Evolutionary conservation across 2,797 vertebrate genomes (phyloP), one percentile per base, ranked within the genome.

Genomic region (Sparus aurata): DNA sequence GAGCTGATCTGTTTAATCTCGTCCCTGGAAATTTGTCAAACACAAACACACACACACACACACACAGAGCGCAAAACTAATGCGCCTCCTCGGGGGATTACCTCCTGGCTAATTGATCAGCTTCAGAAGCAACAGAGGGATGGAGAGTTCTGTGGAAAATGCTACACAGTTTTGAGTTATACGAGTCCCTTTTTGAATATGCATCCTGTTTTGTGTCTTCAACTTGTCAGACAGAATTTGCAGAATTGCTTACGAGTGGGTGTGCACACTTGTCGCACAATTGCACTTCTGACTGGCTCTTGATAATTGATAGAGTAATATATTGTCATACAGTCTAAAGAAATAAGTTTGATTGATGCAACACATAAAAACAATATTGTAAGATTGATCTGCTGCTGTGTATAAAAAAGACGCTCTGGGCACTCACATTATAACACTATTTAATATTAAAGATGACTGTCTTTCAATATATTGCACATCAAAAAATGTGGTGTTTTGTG

Each of bases 1-100:
- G 80, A 88, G 65, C 52, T 77, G 68, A 83, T 89, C 54, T 71
- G 53, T 43, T 88, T 91, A 91, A 89, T 87, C 9, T 55, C 75
- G 62, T 90, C 80, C 62, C 82, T 86, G 77, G 84, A 85, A 78
- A 87, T 85, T 60, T 77, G 65, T 80, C 50, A 12, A 77, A 80
- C 27, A 34, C 30, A 34, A 30, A 34, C 34, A 38, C 38, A 38
- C 38, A 38, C 52, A 80, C 62, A 57, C 45, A 78, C 27, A 30
- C 30, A 30, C 52, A 80, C 62, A 59, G 45, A 78, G 55, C 18
- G 30, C 61, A 25, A 75, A 85, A 75, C 60, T 57, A 83, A 84
- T 68, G 20, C 7, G 12, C 62, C 70, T 75, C 74, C 78, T 80
- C 59, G 84, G 76, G 76, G 78, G 82, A 87, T 89, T 84, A 72